These are phyloP conservation scores for Platorchestia sp. DNA, from an alignment of 1,140 invertebrate species.

Conservation along the genomic window DNA sequence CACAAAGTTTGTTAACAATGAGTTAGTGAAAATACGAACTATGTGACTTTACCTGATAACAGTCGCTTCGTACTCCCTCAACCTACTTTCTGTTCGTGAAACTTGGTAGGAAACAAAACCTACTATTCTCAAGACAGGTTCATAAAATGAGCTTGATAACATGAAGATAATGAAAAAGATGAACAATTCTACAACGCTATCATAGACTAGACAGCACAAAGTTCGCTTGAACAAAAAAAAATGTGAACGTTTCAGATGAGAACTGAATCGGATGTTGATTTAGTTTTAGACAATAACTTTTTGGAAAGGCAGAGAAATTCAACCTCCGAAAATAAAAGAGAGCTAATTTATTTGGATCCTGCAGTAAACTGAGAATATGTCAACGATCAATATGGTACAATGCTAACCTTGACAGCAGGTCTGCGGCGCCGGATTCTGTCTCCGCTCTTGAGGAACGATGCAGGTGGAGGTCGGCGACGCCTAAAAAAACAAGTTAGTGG, in stretches of 20 bases:
- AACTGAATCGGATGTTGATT: background rate
- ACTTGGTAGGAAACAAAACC: background rate
- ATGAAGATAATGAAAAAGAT: background rate
- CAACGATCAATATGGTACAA: background rate
- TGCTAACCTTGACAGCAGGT: background rate
- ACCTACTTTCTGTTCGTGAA: background rate
- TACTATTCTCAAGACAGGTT: background rate
- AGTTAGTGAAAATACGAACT: background rate
- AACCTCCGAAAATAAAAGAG: background rate
- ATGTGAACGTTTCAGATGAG: background rate
- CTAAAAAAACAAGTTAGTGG: background rate
- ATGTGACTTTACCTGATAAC: background rate
- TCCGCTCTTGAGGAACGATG: constrained; percentile 33
- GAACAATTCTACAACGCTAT: background rate
- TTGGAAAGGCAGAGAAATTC: background rate
- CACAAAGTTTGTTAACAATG: background rate
- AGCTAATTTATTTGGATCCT: background rate
- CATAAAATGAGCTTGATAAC: background rate
- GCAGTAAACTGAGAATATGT: background rate
- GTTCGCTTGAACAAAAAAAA: background rate
- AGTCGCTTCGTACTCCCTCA: background rate
- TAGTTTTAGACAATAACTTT: background rate
- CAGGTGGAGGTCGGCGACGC: background rate
- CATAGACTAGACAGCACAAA: background rate
- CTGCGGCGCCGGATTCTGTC: constrained; percentile 11